Evolutionary conservation across 1,140 invertebrate species (phyloP).

Genomic region (Choristoneura fumiferana): DNA sequence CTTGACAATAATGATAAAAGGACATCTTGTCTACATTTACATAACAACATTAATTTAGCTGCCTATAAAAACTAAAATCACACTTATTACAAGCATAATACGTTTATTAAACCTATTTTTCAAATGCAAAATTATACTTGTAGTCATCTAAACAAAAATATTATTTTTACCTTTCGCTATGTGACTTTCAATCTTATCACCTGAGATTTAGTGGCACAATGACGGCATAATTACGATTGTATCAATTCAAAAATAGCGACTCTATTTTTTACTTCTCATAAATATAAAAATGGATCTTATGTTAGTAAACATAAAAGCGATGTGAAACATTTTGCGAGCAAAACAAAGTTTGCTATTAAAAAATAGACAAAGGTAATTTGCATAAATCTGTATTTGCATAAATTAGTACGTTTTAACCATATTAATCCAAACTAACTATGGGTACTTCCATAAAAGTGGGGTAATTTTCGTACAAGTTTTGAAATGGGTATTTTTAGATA

Average conservation of each 20-base stretch:
- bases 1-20: conserved; percentile 3
- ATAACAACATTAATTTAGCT: not conserved
- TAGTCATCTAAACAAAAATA: not conserved
- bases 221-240: not conserved
- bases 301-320: not conserved
- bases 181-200: not conserved
- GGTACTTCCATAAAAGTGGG: no score
- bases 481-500: no score
- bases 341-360: not conserved
- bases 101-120: not conserved
- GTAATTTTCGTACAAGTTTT: no score
- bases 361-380: not conserved
- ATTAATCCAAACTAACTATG: no score
- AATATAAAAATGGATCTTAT: not conserved
- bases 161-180: not conserved
- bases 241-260: not conserved
- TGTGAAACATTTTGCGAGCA: not conserved
- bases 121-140: not conserved
- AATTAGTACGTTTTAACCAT: no score
- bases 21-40: conserved; percentile 2
- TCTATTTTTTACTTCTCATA: not conserved
- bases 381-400: conserved; percentile 1
- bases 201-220: no score
- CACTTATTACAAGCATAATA: not conserved
- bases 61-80: not conserved